phyloP scores from a whole-genome alignment of 2,888 invertebrate species.

The Pherbina coryleti region DNA sequence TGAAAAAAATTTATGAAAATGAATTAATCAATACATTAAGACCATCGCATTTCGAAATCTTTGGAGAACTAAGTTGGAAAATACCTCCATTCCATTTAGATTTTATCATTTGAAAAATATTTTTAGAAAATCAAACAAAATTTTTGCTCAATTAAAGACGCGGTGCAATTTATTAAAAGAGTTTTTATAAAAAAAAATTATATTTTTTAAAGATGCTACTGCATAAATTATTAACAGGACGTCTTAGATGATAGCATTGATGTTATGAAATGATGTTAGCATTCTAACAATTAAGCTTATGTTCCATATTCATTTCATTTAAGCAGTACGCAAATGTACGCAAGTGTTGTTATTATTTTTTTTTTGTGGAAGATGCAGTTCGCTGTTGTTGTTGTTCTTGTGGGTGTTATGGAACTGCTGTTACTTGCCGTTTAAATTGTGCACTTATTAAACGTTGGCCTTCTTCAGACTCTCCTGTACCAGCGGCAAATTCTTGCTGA shows the following conservation, averaged over 20 bases:
- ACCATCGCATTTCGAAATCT: no score
- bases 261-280: no score
- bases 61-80: no score
- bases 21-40: no score
- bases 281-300: no score
- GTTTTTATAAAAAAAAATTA: neutral
- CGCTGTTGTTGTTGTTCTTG: neutral
- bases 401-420: neutral
- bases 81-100: no score
- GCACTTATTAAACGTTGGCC: neutral
- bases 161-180: no score
- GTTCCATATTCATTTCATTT: neutral
- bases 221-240: slow-evolving; percentile 17
- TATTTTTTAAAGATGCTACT: neutral
- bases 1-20: no score
- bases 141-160: no score
- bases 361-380: neutral
- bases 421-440: neutral
- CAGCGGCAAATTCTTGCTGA: slow-evolving; percentile 66
- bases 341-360: neutral
- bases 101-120: no score
- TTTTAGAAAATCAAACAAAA: no score
- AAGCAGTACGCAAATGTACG: no score
- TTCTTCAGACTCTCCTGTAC: slow-evolving; percentile 66
- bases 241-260: slow-evolving; percentile 31